Conservation (phyloP, 1,140 invertebrate genomes). For the Cepaea nemoralis region DNA sequence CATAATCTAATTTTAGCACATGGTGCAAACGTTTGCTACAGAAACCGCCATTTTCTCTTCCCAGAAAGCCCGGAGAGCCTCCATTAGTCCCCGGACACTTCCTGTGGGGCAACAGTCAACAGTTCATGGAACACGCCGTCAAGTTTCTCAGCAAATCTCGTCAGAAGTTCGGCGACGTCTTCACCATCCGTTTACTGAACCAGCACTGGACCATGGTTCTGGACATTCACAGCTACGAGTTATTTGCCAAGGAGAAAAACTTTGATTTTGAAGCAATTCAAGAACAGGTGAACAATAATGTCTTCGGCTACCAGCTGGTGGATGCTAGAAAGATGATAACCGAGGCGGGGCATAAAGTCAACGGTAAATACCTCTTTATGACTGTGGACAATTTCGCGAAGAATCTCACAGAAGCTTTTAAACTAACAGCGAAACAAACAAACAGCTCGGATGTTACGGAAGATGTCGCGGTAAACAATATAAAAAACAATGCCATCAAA, state of each 20-base stretch:
- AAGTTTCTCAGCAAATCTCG: constrained; percentile 62
- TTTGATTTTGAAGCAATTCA: constrained; percentile 72
- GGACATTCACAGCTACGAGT: constrained; percentile 67
- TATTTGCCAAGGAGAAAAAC: constrained; percentile 63
- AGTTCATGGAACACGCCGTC: constrained; percentile 67
- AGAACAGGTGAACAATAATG: constrained; percentile 70
- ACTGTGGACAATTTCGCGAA: constrained; percentile 59
- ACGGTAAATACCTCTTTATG: constrained; percentile 57
- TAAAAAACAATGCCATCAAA: not conserved
- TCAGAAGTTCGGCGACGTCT: constrained; percentile 65
- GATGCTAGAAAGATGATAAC: constrained; percentile 68
- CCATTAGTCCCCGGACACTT: constrained; percentile 63
- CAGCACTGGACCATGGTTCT: constrained; percentile 67
- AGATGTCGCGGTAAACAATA: not conserved
- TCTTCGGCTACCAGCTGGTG: constrained; percentile 67
- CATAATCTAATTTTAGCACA: no score
- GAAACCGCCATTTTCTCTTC: not conserved
- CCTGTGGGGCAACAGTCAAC: constrained; percentile 66
- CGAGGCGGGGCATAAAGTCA: constrained; percentile 67
- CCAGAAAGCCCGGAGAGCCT: constrained; percentile 65
- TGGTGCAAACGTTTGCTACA: no score
- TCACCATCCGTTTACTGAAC: constrained; percentile 69
- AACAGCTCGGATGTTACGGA: not conserved
- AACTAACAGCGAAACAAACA: not conserved
- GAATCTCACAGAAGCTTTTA: constrained; percentile 58